Evolutionary conservation across 2,888 invertebrate species (phyloP), one percentile per base, ranked within the genome.

Genomic region (Pseudococcus viburni): DNA sequence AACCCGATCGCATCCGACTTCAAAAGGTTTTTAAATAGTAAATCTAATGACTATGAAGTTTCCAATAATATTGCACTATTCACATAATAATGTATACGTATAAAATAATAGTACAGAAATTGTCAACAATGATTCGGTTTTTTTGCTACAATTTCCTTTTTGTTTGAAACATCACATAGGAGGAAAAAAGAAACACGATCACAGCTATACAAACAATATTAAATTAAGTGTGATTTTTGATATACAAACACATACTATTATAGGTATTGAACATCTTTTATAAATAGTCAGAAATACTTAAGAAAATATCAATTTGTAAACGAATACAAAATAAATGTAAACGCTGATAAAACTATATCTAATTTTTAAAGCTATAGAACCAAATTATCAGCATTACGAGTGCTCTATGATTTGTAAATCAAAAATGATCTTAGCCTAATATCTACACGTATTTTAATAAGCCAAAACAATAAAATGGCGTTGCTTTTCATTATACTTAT

Each of bases 31-130:
- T 83, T 19, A 83, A 73, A 17, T 33, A 83, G 33, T 42, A 83
- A 83, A 83, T 83, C 80, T 83, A 83, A 83, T 83, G 80, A 83
- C 80, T 83, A 83, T 83, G 80, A 83, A 83, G 80, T 83, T 83
- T 83, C 46, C 80, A 83, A 33, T 42, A 19, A 33, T 83, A 83
- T 83, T 83, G 80, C 80, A 83, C 80, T 83, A 83, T 83, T 46
- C 80, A 83, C 19, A 42, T 42, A 33, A 80, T 80, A 80, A 39
- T 42, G 12, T 5, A 83, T 83, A 83, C 42, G 46, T 83, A 73
- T 33, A 73, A 73, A 73, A 33, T 73, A 73, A 73, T 33, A 73
- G 33, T 73, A 73, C 73, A 26, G 15, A 33, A 26, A 33, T 73
- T 33, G 73, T 73, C 33, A 73, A 73, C 73, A 26, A 73, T 73